Percentiles rank a stretch among this genome's conserved stretches.
Evolutionary conservation across 1,140 invertebrate species (phyloP).

Genomic region (Teleopsis dalmanni): DNA sequence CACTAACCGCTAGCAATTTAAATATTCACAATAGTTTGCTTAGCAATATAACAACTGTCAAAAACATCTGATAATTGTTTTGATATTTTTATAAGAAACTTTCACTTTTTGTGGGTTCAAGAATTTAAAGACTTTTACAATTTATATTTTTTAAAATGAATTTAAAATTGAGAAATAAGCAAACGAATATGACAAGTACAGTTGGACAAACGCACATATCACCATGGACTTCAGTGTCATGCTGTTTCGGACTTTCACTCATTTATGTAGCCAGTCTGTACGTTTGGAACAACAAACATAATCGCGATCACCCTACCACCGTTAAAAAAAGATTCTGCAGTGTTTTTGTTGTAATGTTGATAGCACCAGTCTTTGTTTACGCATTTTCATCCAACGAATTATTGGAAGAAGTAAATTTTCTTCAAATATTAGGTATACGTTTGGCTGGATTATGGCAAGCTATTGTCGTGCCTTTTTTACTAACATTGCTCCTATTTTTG

Average conservation of each 20-base stretch:
- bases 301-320: constrained; percentile 78
- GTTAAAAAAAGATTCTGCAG: constrained; percentile 83
- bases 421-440: constrained; percentile 69
- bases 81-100: no score
- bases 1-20: no score
- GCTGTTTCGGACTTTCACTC: constrained; percentile 64
- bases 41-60: no score
- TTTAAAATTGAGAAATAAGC: no score
- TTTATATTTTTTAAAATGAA: no score
- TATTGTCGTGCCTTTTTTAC: constrained; percentile 62
- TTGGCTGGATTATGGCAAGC: constrained; percentile 66
- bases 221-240: constrained; percentile 44
- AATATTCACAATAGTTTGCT: no score
- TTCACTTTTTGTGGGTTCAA: no score
- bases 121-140: no score
- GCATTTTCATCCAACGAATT: constrained; percentile 56
- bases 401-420: constrained; percentile 56
- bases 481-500: constrained; percentile 79
- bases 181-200: no score
- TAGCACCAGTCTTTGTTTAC: constrained; percentile 71
- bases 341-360: constrained; percentile 68
- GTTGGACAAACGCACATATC: constrained; percentile 33
- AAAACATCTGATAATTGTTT: no score
- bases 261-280: constrained; percentile 77
- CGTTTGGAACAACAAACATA: constrained; percentile 66